phyloP scores from a whole-genome alignment of 2,888 invertebrate genomes.

The Meliscaeva auricollis region DNA sequence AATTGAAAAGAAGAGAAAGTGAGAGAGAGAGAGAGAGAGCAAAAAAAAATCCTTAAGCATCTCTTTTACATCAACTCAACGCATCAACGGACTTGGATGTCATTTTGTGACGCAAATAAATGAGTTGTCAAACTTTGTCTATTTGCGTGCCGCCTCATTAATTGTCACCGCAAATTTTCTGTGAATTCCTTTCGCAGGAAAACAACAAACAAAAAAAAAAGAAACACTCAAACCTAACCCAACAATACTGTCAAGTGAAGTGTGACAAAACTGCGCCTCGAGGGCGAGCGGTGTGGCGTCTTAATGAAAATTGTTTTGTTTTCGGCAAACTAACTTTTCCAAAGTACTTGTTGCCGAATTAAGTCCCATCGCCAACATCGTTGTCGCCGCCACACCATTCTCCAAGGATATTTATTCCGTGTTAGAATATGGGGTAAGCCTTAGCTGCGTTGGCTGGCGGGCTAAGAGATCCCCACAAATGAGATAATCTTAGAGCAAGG shows the following conservation, averaged over 20 bases:
- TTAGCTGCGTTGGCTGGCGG: not conserved
- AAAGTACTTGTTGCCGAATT: constrained; percentile 74
- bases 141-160: constrained; percentile 72
- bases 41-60: constrained; percentile 7
- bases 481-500: constrained; percentile 54
- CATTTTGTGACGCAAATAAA: constrained; percentile 65
- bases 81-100: constrained; percentile 31
- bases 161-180: constrained; percentile 65
- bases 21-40: not conserved
- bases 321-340: constrained; percentile 60
- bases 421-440: not conserved
- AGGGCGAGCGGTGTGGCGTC: no score
- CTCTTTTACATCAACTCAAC: not conserved
- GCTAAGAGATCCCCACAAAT: constrained; percentile 27
- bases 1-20: not conserved
- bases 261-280: constrained; percentile 63
- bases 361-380: constrained; percentile 44
- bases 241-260: constrained; percentile 54
- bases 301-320: constrained; percentile 76
- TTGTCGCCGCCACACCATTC: not conserved
- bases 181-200: not conserved
- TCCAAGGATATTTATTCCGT: not conserved
- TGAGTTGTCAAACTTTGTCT: constrained; percentile 69
- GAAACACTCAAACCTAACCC: not conserved
- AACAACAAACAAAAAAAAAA: not conserved